Evolutionary conservation across 1,140 invertebrate genomes (phyloP).

Genomic region (Scaptodrosophila lebanonensis): DNA sequence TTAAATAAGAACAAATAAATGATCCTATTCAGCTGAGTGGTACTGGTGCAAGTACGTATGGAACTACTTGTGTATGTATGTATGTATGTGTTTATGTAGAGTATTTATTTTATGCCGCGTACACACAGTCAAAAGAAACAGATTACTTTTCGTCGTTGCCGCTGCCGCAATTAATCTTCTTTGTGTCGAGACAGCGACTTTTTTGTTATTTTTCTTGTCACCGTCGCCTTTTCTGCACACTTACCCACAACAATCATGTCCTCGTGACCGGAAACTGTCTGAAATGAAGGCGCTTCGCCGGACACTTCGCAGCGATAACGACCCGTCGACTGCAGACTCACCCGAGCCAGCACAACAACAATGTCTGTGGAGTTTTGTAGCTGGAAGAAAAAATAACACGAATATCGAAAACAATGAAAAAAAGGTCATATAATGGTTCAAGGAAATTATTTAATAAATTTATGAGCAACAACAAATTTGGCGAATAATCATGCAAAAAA

Average conservation of each 20-base stretch:
- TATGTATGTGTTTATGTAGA: conserved; percentile 8
- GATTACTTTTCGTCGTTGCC: conserved; percentile 71
- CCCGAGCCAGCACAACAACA: conserved; percentile 82
- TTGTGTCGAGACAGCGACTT: background rate
- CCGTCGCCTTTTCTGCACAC: too few species aligned
- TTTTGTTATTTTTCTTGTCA: conserved; percentile 15
- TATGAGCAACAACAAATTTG: too few species aligned
- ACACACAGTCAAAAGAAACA: conserved; percentile 40
- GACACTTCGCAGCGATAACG: conserved; percentile 88
- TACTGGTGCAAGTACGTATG: too few species aligned
- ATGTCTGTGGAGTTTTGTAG: conserved; percentile 83
- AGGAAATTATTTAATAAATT: background rate
- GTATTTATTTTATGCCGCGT: background rate
- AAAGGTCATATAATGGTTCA: too few species aligned
- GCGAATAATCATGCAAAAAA: too few species aligned
- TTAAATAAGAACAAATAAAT: too few species aligned
- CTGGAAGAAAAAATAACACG: conserved; percentile 78
- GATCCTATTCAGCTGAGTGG: too few species aligned
- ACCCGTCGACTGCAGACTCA: conserved; percentile 84
- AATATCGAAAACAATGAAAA: conserved; percentile 6
- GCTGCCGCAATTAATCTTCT: conserved; percentile 67
- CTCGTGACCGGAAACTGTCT: conserved; percentile 85
- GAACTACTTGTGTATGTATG: conserved; percentile 18
- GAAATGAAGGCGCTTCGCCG: conserved; percentile 86
- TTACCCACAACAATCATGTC: conserved; percentile 87